Evolutionary conservation across 2,113 vertebrate genomes (phyloP).

Genomic region (Oncorhynchus mykiss): DNA sequence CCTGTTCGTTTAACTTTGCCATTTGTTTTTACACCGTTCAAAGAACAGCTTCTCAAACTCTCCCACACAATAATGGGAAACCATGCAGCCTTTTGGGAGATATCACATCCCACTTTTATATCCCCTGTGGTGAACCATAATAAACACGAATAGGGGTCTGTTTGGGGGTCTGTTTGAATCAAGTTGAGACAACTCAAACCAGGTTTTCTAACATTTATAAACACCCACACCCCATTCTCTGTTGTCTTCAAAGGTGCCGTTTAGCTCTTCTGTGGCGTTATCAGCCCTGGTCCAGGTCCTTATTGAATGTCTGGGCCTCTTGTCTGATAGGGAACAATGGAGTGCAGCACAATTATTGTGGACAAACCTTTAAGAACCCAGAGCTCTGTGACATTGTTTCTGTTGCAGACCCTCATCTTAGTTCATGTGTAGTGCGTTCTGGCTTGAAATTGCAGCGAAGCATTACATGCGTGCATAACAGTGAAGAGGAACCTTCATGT

Average conservation of each 20-base stretch:
- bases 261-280: not conserved
- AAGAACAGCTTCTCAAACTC: constrained; percentile 54
- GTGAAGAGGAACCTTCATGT: too few relatives aligned
- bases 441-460: too few relatives aligned
- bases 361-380: not conserved
- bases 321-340: constrained; percentile 8
- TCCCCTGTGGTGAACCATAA: constrained; percentile 65
- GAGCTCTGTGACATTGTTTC: not conserved
- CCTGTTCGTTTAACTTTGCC: not conserved
- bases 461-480: too few relatives aligned
- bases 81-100: constrained; percentile 24
- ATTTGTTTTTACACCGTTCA: constrained; percentile 50
- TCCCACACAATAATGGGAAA: constrained; percentile 72
- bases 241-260: constrained; percentile 17
- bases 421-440: not conserved
- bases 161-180: constrained; percentile 47
- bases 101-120: constrained; percentile 14
- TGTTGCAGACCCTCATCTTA: not conserved
- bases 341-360: not conserved
- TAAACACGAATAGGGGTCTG: constrained; percentile 57
- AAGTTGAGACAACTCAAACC: constrained; percentile 52
- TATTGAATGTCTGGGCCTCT: too few relatives aligned
- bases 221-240: constrained; percentile 12
- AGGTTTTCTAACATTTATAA: constrained; percentile 8
- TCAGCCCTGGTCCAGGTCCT: not conserved